phyloP scores from a whole-genome alignment of 2,113 vertebrate species.

The Leptocoma aspasia region DNA sequence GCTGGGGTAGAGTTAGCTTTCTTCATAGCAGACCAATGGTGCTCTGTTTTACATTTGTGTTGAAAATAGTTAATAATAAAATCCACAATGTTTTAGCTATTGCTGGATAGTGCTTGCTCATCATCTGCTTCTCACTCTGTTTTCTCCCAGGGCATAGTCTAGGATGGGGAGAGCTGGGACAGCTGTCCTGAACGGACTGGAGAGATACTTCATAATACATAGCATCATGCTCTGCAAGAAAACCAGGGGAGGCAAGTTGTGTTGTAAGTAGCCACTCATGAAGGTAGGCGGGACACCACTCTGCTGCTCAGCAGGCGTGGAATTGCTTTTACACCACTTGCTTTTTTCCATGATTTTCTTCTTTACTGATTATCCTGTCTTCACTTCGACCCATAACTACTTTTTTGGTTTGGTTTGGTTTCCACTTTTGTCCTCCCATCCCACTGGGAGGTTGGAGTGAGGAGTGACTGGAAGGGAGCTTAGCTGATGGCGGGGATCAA shows the following conservation, averaged over 20 bases:
- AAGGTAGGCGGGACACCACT: background rate
- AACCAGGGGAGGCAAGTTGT: background rate
- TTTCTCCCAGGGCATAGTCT: background rate
- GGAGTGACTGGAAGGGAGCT: background rate
- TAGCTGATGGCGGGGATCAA: background rate
- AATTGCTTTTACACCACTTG: background rate
- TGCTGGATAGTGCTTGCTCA: background rate
- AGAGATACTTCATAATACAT: background rate
- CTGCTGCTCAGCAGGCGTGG: background rate
- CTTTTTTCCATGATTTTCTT: background rate
- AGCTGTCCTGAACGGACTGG: background rate
- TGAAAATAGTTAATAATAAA: background rate
- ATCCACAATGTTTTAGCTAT: rapidly evolving
- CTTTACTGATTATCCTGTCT: background rate
- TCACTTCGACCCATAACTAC: background rate
- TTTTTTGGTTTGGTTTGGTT: background rate
- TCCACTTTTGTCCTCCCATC: background rate
- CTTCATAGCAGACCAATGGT: background rate
- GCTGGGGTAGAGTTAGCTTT: background rate
- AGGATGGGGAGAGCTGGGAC: background rate
- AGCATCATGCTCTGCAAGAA: background rate
- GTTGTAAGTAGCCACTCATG: background rate
- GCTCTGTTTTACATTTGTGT: background rate
- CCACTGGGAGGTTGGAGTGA: background rate
- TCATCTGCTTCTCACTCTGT: background rate